Percentiles rank a stretch among this genome's conserved stretches.
phyloP scores from a whole-genome alignment of 2,797 vertebrate genomes.

The Echeneis naucrates region DNA sequence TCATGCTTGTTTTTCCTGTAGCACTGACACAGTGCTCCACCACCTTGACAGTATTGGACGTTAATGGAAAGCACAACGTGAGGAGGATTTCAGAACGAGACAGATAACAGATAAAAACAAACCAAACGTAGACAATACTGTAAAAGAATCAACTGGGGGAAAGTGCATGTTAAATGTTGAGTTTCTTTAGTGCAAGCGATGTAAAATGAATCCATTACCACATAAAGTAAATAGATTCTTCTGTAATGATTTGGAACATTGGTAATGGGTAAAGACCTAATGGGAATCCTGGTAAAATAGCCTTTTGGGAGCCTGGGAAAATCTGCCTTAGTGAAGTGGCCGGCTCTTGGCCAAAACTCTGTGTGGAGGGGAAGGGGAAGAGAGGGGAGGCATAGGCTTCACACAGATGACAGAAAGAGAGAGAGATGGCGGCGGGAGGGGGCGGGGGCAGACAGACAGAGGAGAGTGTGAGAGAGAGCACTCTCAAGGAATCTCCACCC shows the following conservation, averaged over 20 bases:
- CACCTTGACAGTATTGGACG: slow-evolving; percentile 53
- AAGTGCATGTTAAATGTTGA: slow-evolving; percentile 59
- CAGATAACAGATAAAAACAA: slow-evolving; percentile 46
- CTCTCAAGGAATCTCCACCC: slow-evolving; percentile 72
- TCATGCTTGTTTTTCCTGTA: slow-evolving; percentile 77
- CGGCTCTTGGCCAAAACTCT: slow-evolving; percentile 83
- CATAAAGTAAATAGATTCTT: slow-evolving; percentile 86
- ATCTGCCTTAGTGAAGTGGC: slow-evolving; percentile 83
- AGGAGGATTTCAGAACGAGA: slow-evolving; percentile 41
- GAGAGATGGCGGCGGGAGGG: slow-evolving; percentile 53
- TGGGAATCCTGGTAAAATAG: slow-evolving; percentile 86
- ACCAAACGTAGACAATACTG: slow-evolving; percentile 44
- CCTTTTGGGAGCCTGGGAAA: slow-evolving; percentile 87
- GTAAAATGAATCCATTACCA: slow-evolving; percentile 84
- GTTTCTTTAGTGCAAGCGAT: slow-evolving; percentile 66
- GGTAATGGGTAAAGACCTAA: slow-evolving; percentile 86
- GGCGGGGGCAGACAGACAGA: slow-evolving; percentile 55
- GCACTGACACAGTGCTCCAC: slow-evolving; percentile 71
- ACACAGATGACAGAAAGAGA: slow-evolving; percentile 72
- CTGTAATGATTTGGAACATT: slow-evolving; percentile 88
- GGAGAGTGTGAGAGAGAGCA: slow-evolving; percentile 36
- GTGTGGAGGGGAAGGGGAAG: slow-evolving; percentile 57
- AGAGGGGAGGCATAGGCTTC: slow-evolving; percentile 54
- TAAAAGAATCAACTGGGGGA: slow-evolving; percentile 40
- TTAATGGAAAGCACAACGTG: slow-evolving; percentile 41